Conservation (phyloP, 1,140 invertebrate genomes). For the Aplysia californica region DNA sequence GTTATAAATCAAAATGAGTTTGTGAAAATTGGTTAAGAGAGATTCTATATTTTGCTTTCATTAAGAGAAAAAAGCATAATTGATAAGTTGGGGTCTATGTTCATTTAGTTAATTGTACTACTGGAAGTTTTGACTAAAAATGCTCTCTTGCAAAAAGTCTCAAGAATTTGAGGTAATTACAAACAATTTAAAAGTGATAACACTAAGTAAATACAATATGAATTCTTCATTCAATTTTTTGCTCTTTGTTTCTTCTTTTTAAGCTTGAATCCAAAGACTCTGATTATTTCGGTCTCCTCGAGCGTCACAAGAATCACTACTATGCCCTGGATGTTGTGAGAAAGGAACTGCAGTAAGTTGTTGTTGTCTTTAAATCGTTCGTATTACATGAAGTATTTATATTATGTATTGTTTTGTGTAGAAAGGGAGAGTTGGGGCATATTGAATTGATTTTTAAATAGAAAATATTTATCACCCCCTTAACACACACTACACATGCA, state of each 20-base stretch:
- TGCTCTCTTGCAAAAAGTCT: too few species aligned
- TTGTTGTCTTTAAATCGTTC: neutral
- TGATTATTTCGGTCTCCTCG: constrained; percentile 82
- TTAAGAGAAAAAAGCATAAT: too few species aligned
- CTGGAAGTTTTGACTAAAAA: too few species aligned
- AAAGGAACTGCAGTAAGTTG: constrained; percentile 73
- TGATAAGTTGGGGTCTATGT: too few species aligned
- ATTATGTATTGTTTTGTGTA: neutral
- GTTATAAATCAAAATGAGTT: too few species aligned
- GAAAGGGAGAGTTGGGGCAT: neutral
- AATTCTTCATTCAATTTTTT: neutral
- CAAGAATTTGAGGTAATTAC: too few species aligned
- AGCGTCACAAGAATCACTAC: constrained; percentile 84
- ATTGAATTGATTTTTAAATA: neutral
- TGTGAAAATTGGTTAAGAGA: too few species aligned
- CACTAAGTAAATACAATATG: neutral
- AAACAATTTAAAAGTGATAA: too few species aligned
- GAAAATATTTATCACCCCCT: neutral
- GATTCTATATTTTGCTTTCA: too few species aligned
- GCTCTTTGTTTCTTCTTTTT: neutral
- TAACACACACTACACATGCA: neutral
- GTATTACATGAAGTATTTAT: neutral
- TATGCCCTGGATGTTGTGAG: constrained; percentile 78
- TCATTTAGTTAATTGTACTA: too few species aligned
- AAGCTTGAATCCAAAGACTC: constrained; percentile 76